A percentile compares a stretch with the other conserved stretches of the same genome.
Conservation (phyloP, 2,797 vertebrate species). For the Huso huso region DNA sequence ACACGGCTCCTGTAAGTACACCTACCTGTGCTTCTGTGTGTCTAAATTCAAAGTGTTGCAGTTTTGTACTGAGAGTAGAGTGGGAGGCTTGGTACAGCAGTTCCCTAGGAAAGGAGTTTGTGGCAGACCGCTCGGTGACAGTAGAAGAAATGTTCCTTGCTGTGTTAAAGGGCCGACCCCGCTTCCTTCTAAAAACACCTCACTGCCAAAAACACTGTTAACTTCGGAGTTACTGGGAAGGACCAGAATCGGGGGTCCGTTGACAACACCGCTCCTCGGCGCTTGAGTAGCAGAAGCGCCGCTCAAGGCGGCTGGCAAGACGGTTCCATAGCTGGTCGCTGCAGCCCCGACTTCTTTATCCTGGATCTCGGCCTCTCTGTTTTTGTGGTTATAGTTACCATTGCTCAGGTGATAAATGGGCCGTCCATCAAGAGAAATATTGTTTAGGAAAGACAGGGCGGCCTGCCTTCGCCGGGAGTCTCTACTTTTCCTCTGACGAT, state of each 20-base stretch:
- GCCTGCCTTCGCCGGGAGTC: conserved; percentile 80
- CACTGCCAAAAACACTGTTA: conserved; percentile 35
- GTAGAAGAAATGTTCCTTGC: conserved; percentile 44
- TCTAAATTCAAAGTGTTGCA: conserved; percentile 44
- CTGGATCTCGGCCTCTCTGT: conserved; percentile 35
- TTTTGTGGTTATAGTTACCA: conserved; percentile 33
- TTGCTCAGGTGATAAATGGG: conserved; percentile 52
- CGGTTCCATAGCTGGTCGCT: conserved; percentile 30
- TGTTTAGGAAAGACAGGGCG: conserved; percentile 81
- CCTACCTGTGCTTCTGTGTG: conserved; percentile 55
- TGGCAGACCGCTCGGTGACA: conserved; percentile 26
- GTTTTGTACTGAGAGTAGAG: conserved; percentile 28
- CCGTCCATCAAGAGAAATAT: conserved; percentile 84
- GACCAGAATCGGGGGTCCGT: conserved; percentile 34
- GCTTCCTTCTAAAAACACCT: conserved; percentile 51
- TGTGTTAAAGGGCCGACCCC: conserved; percentile 36
- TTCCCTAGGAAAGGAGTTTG: conserved; percentile 21
- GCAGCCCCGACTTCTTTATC: conserved; percentile 33
- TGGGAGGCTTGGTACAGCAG: conserved; percentile 22
- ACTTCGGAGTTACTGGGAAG: conserved; percentile 29
- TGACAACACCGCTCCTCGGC: conserved; percentile 25
- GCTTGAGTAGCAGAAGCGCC: conserved; percentile 36
- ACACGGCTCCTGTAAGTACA: background rate
- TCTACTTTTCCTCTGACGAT: conserved; percentile 49
- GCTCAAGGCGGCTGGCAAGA: conserved; percentile 38